Base-by-base conservation (phyloP, 2,113 vertebrate species). In the Dolichotis patagonum region DNA sequence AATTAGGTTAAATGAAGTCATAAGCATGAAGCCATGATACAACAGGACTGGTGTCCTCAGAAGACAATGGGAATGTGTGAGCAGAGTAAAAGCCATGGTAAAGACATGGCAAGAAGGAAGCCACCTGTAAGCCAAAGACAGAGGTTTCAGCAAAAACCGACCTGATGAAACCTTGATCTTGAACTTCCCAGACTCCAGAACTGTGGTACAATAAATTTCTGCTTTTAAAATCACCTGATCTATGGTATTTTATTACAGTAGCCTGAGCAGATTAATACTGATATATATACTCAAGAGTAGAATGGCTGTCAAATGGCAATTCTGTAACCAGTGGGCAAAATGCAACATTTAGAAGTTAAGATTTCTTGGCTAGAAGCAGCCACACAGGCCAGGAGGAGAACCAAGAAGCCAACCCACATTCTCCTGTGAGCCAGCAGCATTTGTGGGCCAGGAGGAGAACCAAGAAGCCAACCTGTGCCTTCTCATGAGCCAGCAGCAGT, bases 241-340 rank as follows among this genome's bases (percentile, higher is more conserved):
- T 94, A 17, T 80, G 7, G 30, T 93, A 88, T 90, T 93, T 86
- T 90, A 78, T 87, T 90, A 93, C 88, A 26, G 60, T 43, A 93
- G 28, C 38, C 43, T 35, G 7, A 93, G 54, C 38, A 84, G 67
- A 77, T 77, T 77, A 85, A 38, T 95, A 90, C 46, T 12, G 4
- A 86, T 56, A 60, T 82, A 90, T 81, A 96, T n/a, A 89, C 19
- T 58, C 58, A 95, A 24, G 77, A 88, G 43, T 87, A 26, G 26
- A 96, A 96, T 52, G 90, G 82, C 35, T 91, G 67, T 83, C 77
- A 87, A 77, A 90, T 89, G 60, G 58, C 75, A 49, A 16, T 32
- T 78, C 75, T n/a, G 67, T 19, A 69, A 69, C 67, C 67, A 69
- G 17, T 6, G 32, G 67, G 35, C 67, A 69, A 69, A n/a, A 69